Percentiles rank a stretch among this genome's conserved stretches.
Evolutionary conservation across 1,140 invertebrate genomes (phyloP).

Genomic region (Halyomorpha halys): DNA sequence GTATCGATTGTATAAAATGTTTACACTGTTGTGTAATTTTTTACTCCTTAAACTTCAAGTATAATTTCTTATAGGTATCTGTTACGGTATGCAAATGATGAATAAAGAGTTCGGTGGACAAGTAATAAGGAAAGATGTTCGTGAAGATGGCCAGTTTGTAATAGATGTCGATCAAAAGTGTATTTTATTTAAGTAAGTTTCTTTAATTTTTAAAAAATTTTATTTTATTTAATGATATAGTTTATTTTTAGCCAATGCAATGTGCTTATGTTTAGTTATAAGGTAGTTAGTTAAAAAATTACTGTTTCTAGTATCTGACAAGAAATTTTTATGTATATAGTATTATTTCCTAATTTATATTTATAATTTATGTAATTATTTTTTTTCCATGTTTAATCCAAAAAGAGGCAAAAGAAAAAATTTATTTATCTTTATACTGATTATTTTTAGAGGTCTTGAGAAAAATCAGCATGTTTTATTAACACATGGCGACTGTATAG

Average conservation of each 20-base stretch:
- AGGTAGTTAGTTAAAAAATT: too few species aligned
- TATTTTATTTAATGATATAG: background rate
- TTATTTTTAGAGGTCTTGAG: constrained; percentile 61
- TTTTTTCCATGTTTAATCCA: too few species aligned
- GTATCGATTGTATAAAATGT: too few species aligned
- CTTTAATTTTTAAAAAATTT: constrained; percentile 1
- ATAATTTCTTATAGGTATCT: constrained; percentile 60
- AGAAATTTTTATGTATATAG: too few species aligned
- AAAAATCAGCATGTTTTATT: constrained; percentile 82
- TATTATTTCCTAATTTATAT: too few species aligned
- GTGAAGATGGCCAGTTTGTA: constrained; percentile 91
- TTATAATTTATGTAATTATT: too few species aligned
- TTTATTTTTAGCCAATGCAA: too few species aligned
- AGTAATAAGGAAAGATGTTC: constrained; percentile 68
- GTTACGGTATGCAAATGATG: constrained; percentile 99
- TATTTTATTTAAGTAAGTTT: constrained; percentile 85
- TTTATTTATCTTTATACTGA: background rate
- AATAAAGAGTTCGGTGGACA: constrained; percentile 97
- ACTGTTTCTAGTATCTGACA: too few species aligned
- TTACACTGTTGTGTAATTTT: background rate
- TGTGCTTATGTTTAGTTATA: too few species aligned
- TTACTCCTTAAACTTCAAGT: background rate
- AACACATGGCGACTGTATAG: constrained; percentile 94
- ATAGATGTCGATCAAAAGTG: constrained; percentile 83
- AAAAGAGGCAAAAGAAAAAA: too few species aligned